Percentiles rank a stretch among this genome's conserved stretches.
phyloP scores from a whole-genome alignment of 1,140 invertebrate species.

The Cydia strobilella region DNA sequence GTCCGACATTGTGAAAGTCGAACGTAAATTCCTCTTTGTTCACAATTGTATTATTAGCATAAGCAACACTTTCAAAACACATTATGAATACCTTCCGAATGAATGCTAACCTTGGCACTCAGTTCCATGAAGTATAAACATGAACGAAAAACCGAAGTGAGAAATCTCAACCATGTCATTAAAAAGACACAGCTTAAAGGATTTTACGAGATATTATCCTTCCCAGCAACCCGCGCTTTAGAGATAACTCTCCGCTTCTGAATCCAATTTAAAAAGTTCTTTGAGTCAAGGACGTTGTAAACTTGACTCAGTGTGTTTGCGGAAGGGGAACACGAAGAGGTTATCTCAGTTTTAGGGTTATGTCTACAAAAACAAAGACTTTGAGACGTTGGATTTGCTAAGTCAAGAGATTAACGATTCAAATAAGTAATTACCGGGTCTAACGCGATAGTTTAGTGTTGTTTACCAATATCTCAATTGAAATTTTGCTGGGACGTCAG shows the following conservation, averaged over 20 bases:
- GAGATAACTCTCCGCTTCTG: conserved; percentile 7
- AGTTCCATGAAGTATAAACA: background rate
- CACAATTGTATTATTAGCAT: too few species aligned
- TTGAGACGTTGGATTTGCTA: background rate
- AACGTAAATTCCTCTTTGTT: too few species aligned
- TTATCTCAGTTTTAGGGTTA: background rate
- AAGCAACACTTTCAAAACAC: too few species aligned
- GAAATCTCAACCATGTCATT: background rate
- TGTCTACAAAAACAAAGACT: background rate
- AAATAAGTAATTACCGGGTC: too few species aligned
- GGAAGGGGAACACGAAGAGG: background rate
- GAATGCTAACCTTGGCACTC: background rate
- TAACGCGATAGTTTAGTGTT: too few species aligned
- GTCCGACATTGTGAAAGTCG: too few species aligned
- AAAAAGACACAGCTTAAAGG: background rate
- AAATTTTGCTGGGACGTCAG: too few species aligned
- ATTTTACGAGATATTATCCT: conserved; percentile 3
- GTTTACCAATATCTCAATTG: too few species aligned
- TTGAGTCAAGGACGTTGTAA: conserved; percentile 20
- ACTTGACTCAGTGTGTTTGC: conserved; percentile 9
- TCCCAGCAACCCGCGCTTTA: background rate
- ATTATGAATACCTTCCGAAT: too few species aligned
- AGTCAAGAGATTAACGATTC: background rate
- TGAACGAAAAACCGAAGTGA: background rate
- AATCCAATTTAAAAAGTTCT: conserved; percentile 39